These are phyloP conservation scores for Mormoops blainvillei DNA, from an alignment of 2,113 vertebrate genomes.

Conservation along the genomic window DNA sequence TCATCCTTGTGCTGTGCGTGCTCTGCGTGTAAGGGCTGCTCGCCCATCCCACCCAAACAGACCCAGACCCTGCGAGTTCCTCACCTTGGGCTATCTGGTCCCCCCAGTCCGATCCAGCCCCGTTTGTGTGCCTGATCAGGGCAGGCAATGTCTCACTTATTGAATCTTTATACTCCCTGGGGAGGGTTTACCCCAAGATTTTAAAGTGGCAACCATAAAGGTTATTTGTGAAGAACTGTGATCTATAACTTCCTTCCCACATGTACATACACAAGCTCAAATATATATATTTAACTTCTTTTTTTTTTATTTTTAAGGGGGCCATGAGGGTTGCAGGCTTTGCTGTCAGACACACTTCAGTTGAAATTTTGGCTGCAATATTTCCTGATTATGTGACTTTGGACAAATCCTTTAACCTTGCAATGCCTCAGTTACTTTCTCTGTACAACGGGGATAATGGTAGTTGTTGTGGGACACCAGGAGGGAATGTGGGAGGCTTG, in stretches of 20 bases:
- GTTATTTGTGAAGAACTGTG: neutral
- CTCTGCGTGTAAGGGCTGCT: neutral
- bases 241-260: neutral
- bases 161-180: neutral
- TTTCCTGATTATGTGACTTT: neutral
- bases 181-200: neutral
- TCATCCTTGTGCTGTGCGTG: neutral
- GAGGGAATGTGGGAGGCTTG: neutral
- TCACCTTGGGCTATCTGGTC: neutral
- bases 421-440: neutral
- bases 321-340: neutral
- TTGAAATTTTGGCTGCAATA: neutral
- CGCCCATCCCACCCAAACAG: accelerated
- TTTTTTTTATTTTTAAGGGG: neutral
- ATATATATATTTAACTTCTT: neutral
- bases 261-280: neutral
- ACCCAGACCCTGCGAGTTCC: neutral
- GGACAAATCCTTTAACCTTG: neutral
- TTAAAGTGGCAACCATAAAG: neutral
- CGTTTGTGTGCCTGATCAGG: too few relatives aligned
- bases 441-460: neutral
- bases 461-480: neutral
- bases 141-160: neutral
- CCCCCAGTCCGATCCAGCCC: neutral
- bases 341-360: neutral